Evolutionary conservation across 1,140 invertebrate genomes (phyloP).

Genomic region (Cydia splendana): DNA sequence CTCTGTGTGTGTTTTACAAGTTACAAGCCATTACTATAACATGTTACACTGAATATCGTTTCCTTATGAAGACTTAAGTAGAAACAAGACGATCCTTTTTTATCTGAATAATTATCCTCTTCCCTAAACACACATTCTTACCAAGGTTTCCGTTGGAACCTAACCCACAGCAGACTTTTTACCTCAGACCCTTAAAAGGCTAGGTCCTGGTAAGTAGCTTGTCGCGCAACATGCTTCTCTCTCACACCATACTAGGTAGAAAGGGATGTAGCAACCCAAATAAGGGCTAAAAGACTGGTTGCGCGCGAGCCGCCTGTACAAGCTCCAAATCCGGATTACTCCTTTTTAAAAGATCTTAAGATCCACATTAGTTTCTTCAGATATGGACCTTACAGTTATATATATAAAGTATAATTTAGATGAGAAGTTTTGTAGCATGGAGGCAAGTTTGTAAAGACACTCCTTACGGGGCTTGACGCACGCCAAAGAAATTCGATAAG

Average conservation of each 20-base stretch:
- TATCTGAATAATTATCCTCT: conserved; percentile 3
- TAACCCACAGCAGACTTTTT: conserved; percentile 9
- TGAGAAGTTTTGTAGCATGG: neutral
- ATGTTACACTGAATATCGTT: neutral
- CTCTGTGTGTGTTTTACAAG: neutral
- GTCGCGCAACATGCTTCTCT: neutral
- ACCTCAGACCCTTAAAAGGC: conserved; percentile 1
- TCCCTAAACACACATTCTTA: neutral
- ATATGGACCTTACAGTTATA: neutral
- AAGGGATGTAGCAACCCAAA: neutral
- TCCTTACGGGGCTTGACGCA: conserved; percentile 1
- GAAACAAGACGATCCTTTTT: too few species aligned
- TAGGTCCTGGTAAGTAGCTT: neutral
- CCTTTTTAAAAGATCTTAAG: neutral
- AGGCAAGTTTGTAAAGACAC: neutral
- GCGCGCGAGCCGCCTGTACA: conserved; percentile 12
- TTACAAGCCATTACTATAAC: neutral
- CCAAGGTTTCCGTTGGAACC: neutral
- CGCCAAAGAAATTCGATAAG: conserved; percentile 16
- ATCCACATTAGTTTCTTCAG: neutral
- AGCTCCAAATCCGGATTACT: neutral
- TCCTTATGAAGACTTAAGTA: neutral
- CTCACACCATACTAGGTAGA: neutral
- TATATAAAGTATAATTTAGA: neutral
- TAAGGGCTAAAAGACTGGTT: conserved; percentile 13